Conservation (phyloP, 1,140 invertebrate species). For the Archivesica marissinica region DNA sequence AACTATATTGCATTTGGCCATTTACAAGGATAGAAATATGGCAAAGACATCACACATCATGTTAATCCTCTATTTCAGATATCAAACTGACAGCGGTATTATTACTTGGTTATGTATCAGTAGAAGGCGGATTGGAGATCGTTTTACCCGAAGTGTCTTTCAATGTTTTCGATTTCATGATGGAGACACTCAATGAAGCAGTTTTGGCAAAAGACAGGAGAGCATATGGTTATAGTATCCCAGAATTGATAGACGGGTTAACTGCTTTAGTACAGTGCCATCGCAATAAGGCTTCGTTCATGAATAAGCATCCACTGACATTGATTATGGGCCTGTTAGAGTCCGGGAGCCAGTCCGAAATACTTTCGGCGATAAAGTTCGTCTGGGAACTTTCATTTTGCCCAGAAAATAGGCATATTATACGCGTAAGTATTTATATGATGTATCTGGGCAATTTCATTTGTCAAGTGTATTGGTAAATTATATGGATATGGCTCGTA, state of each 20-base stretch:
- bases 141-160: not conserved
- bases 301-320: slow-evolving; percentile 16
- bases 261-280: not conserved
- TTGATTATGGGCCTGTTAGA: not conserved
- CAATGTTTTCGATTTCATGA: slow-evolving; percentile 14
- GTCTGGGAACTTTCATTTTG: slow-evolving; percentile 16
- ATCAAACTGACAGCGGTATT: not conserved
- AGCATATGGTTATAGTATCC: not conserved
- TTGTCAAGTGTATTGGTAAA: too few relatives aligned
- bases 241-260: not conserved
- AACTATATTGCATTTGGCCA: too few relatives aligned
- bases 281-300: not conserved
- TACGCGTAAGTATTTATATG: not conserved
- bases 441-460: too few relatives aligned
- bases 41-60: too few relatives aligned
- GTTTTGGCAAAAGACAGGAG: not conserved
- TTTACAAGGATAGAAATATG: too few relatives aligned
- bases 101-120: not conserved
- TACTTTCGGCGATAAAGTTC: not conserved
- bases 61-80: slow-evolving; percentile 20
- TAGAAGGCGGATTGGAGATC: not conserved
- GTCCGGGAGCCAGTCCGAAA: not conserved
- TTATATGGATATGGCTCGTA: too few relatives aligned
- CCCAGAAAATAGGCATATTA: not conserved
- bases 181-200: not conserved